Conservation (phyloP, 1,140 invertebrate genomes). For the Panagrolaimus sp. region DNA sequence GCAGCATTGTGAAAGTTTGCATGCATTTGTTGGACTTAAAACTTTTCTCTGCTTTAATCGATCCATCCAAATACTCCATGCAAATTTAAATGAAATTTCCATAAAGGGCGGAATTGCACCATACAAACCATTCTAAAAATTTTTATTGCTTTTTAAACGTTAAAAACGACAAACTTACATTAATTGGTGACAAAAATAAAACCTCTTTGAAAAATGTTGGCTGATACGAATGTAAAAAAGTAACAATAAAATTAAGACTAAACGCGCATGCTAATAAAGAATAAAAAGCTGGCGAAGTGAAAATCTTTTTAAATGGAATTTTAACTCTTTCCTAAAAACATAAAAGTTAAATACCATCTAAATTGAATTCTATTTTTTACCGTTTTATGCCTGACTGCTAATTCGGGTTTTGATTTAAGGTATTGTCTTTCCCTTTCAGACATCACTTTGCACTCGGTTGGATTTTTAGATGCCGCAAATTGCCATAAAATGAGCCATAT, state of each 20-base stretch:
- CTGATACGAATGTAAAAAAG: constrained; percentile 43
- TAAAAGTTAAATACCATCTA: background rate
- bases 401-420: constrained; percentile 16
- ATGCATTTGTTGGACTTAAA: constrained; percentile 34
- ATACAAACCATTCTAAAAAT: constrained; percentile 42
- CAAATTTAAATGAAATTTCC: constrained; percentile 36
- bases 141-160: background rate
- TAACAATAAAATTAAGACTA: constrained; percentile 39
- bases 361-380: background rate
- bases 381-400: background rate
- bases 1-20: constrained; percentile 43
- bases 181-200: constrained; percentile 32
- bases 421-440: constrained; percentile 31
- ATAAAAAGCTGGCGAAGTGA: constrained; percentile 32
- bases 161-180: constrained; percentile 22
- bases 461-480: constrained; percentile 30
- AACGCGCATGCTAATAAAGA: constrained; percentile 40
- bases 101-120: constrained; percentile 38
- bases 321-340: constrained; percentile 20
- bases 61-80: constrained; percentile 42
- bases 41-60: constrained; percentile 39
- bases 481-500: constrained; percentile 38
- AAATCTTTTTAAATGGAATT: constrained; percentile 31
- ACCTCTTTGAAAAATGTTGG: constrained; percentile 47
- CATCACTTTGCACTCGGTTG: constrained; percentile 38